These are phyloP conservation scores for Paramisgurnus dabryanus DNA, from an alignment of 2,113 vertebrate genomes.

Conservation along the genomic window DNA sequence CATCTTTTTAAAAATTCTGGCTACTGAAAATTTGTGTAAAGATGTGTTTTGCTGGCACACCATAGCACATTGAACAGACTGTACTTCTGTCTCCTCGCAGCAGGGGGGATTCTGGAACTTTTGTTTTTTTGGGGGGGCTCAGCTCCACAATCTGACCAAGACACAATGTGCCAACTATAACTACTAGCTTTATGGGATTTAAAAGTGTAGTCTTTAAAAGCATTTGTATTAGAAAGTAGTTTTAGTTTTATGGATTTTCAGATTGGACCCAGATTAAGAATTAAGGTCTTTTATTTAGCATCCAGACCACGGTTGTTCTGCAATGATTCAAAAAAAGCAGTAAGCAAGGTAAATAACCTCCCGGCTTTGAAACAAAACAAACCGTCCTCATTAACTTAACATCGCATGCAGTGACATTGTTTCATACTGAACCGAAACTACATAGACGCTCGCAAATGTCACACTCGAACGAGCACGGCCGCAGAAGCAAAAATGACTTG, in stretches of 20 bases:
- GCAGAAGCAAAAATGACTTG: conserved; percentile 25
- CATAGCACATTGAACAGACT: no score
- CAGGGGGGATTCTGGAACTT: no score
- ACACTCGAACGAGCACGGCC: conserved; percentile 27
- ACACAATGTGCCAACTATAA: no score
- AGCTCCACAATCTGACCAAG: no score
- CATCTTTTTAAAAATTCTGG: no score
- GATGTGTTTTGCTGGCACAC: no score
- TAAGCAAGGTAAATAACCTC: background rate
- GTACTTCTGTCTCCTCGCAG: no score
- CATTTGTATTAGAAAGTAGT: background rate
- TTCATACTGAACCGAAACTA: conserved; percentile 19
- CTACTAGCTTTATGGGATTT: background rate
- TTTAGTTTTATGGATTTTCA: conserved; percentile 17
- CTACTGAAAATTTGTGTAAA: no score
- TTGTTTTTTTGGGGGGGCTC: no score
- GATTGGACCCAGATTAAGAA: background rate
- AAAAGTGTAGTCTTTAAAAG: background rate
- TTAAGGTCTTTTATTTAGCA: conserved; percentile 30
- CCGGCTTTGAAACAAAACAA: conserved; percentile 20
- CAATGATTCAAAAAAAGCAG: conserved; percentile 18
- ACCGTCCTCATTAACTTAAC: conserved; percentile 35
- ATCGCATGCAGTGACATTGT: conserved; percentile 13
- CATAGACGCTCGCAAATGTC: conserved; percentile 19
- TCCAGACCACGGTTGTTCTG: conserved; percentile 3